phyloP scores from a whole-genome alignment of 2,888 invertebrate species.

The Eueremaeus valkanovi region DNA sequence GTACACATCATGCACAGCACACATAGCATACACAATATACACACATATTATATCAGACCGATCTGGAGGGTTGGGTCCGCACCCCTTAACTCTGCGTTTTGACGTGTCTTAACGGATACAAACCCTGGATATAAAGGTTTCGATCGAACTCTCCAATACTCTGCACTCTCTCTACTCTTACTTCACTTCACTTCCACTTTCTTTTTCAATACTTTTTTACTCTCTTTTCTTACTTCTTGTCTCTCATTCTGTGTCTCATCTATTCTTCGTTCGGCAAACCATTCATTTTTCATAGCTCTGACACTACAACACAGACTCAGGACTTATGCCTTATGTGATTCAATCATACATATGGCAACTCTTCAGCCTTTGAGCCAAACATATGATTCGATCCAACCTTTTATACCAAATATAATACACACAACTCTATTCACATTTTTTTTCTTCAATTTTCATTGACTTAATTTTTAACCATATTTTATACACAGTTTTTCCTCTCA shows the following conservation, averaged over 20 bases:
- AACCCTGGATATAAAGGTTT: constrained; percentile 33
- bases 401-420: not conserved
- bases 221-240: constrained; percentile 14
- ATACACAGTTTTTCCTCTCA: too few relatives aligned
- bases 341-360: constrained; percentile 31
- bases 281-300: constrained; percentile 26
- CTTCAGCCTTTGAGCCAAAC: not conserved
- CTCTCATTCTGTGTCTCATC: constrained; percentile 11
- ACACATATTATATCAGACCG: constrained; percentile 15
- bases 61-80: constrained; percentile 33
- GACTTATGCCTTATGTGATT: constrained; percentile 16
- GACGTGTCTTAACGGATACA: constrained; percentile 25
- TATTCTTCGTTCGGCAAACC: constrained; percentile 24
- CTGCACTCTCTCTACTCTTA: not conserved
- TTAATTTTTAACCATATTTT: too few relatives aligned
- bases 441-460: not conserved
- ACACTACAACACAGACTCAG: not conserved
- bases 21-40: too few relatives aligned
- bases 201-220: not conserved
- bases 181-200: constrained; percentile 12
- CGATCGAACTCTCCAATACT: not conserved
- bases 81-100: constrained; percentile 36
- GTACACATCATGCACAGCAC: too few relatives aligned
- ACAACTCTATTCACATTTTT: not conserved
- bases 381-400: not conserved